phyloP scores from a whole-genome alignment of 2,888 invertebrate genomes.

The Himalopsyche tibetana region DNA sequence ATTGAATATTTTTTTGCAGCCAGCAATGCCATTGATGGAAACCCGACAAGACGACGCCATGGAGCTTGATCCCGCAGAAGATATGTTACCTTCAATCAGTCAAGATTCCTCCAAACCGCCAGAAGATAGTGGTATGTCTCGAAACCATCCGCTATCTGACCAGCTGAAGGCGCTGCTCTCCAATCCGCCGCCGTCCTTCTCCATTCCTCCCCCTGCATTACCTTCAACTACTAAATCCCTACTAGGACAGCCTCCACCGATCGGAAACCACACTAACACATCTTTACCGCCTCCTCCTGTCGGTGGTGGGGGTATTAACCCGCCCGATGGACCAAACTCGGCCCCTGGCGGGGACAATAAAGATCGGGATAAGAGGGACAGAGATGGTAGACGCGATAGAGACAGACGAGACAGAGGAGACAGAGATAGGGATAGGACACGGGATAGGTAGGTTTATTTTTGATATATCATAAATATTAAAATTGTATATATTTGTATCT shows the following conservation, averaged over 20 bases:
- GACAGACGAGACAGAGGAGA: constrained; percentile 67
- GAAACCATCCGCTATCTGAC: constrained; percentile 72
- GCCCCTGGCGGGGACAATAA: constrained; percentile 67
- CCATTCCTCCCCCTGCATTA: constrained; percentile 71
- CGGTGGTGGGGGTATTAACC: constrained; percentile 67
- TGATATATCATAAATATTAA: too few relatives aligned
- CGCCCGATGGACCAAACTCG: constrained; percentile 54
- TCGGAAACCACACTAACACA: constrained; percentile 37
- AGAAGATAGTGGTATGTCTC: constrained; percentile 67
- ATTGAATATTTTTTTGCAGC: constrained; percentile 17
- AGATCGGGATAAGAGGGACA: constrained; percentile 66
- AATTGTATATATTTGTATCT: too few relatives aligned
- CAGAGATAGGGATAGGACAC: constrained; percentile 67
- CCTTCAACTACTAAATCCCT: constrained; percentile 54
- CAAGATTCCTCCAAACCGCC: constrained; percentile 69
- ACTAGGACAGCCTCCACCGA: constrained; percentile 66
- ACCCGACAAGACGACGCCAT: constrained; percentile 82
- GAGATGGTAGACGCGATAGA: constrained; percentile 65
- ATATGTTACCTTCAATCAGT: constrained; percentile 67
- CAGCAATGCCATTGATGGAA: constrained; percentile 27
- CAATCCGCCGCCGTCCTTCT: constrained; percentile 73
- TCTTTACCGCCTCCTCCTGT: constrained; percentile 61
- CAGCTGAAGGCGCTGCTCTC: constrained; percentile 78
- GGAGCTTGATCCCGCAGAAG: constrained; percentile 85
- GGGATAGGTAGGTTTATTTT: constrained; percentile 63